Evolutionary conservation across 2,888 invertebrate genomes (phyloP), one percentile per base, ranked within the genome.

Genomic region (Pachydiplax longipennis): DNA sequence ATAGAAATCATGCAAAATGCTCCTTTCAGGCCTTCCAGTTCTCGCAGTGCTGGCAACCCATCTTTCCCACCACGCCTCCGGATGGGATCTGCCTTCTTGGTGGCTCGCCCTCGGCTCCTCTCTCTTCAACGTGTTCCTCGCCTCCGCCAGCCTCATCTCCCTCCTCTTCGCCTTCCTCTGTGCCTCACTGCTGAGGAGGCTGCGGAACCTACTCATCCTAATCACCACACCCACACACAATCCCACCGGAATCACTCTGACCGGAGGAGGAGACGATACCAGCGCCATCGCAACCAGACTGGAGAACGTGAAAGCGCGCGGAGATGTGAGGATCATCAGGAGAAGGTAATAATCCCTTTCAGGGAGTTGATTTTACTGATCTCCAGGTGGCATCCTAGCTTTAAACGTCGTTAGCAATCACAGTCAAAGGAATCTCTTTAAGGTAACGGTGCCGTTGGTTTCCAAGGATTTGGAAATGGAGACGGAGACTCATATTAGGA

Each of bases 101-200:
- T 96, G 96, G 96, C 93, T 96, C 92, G 95, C 95, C 91, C 94
- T 94, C 90, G 95, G 94, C 40, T 95, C 95, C 37, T 94, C 95
- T 31, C 95, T 96, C 90, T 96, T 96, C 92, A 95, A 95, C 91
- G 96, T 97, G 92, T 97, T 96, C 93, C 95, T 96, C 48, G 96
- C 95, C 90, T 97, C 97, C 91, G 96, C 96, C 92, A 95, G 95
- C 53, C 95, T 97, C 91, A 96, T 97, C 92, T 94, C 96, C 73
- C 93, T 95, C 61, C 95, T 97, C 87, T 97, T 97, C 93, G 94
- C 96, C 81, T 95, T 96, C 90, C 95, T 97, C 90, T 96, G 96
- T 92, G 94, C 96, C 92, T 96, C 96, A 92, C 96, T 97, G 44
- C 95, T 96, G 91, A 94, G 95, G 92, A 95, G 96, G 91, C 93